Evolutionary conservation across 2,113 vertebrate genomes (phyloP).

Genomic region (Nothobranchius furzeri): DNA sequence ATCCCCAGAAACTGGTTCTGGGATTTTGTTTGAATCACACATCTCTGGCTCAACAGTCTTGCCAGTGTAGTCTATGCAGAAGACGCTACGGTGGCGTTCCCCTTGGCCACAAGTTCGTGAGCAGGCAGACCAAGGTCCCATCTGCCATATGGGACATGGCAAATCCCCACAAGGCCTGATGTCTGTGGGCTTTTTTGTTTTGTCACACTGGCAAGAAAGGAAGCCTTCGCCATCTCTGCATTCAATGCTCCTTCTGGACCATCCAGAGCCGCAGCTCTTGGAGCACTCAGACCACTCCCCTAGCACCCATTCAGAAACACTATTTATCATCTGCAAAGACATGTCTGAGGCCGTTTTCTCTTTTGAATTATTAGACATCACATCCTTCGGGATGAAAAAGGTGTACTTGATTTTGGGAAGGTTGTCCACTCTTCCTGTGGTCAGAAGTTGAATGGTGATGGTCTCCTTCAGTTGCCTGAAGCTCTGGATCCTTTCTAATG

Average conservation of each 20-base stretch:
- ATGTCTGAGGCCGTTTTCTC: constrained; percentile 71
- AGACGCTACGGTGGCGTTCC: constrained; percentile 75
- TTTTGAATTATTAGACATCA: constrained; percentile 82
- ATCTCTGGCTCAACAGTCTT: constrained; percentile 76
- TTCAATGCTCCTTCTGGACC: constrained; percentile 90
- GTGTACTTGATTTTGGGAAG: constrained; percentile 90
- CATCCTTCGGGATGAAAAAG: constrained; percentile 89
- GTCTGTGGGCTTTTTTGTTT: constrained; percentile 85
- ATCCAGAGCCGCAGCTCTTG: constrained; percentile 89
- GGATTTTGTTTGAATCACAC: constrained; percentile 76
- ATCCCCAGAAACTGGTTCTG: constrained; percentile 55
- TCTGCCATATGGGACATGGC: constrained; percentile 88
- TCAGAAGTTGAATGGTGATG: constrained; percentile 88
- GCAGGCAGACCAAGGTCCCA: constrained; percentile 84
- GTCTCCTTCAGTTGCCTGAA: constrained; percentile 86
- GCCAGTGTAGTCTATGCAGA: constrained; percentile 83
- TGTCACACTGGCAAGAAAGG: constrained; percentile 81
- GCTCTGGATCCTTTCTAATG: constrained; percentile 93
- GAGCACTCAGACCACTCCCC: constrained; percentile 95
- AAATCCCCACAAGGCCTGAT: constrained; percentile 86
- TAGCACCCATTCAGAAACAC: constrained; percentile 85
- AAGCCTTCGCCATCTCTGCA: constrained; percentile 83
- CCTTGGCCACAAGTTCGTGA: constrained; percentile 84
- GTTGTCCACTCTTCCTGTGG: constrained; percentile 81
- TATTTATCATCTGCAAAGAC: constrained; percentile 82